Evolutionary conservation across 2,797 vertebrate species (phyloP).

Genomic region (Enteromius anoplus): DNA sequence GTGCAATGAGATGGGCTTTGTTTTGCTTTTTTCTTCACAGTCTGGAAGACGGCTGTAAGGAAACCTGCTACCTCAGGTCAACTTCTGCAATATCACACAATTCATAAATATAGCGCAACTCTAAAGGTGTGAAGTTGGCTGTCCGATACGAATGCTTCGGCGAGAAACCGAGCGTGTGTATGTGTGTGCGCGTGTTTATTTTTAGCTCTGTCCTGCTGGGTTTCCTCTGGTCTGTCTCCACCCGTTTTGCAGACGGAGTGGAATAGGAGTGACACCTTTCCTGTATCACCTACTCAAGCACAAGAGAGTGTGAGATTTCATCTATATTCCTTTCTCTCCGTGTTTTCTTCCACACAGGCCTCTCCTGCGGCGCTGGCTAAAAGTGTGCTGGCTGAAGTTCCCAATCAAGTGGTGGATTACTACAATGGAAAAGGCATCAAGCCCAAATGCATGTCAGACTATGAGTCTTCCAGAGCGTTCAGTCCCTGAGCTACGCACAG

Average conservation of each 20-base stretch:
- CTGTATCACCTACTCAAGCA: slow-evolving; percentile 40
- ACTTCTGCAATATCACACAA: slow-evolving; percentile 44
- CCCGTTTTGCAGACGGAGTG: slow-evolving; percentile 46
- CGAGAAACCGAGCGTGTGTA: slow-evolving; percentile 50
- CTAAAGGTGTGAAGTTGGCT: slow-evolving; percentile 18
- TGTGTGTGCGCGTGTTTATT: slow-evolving; percentile 44
- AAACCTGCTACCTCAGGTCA: slow-evolving; percentile 46
- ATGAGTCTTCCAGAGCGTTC: slow-evolving; percentile 93
- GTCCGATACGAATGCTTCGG: slow-evolving; percentile 32
- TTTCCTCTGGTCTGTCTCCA: slow-evolving; percentile 43
- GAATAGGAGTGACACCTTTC: slow-evolving; percentile 54
- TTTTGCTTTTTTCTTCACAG: slow-evolving; percentile 30
- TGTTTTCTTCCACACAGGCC: slow-evolving; percentile 77
- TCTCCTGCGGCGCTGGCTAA: slow-evolving; percentile 97
- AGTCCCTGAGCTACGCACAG: slow-evolving; percentile 84
- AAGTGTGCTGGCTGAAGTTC: slow-evolving; percentile 98
- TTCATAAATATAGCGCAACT: slow-evolving; percentile 48
- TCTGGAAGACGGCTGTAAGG: slow-evolving; percentile 18
- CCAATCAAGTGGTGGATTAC: slow-evolving; percentile 99
- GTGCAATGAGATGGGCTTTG: slow-evolving; percentile 11
- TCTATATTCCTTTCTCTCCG: background rate
- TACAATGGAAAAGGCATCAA: slow-evolving; percentile 98
- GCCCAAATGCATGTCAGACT: slow-evolving; percentile 95
- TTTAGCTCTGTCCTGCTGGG: slow-evolving; percentile 46
- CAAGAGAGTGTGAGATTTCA: slow-evolving; percentile 50